phyloP scores from a whole-genome alignment of 2,888 invertebrate species.

The Nomada lathburiana region DNA sequence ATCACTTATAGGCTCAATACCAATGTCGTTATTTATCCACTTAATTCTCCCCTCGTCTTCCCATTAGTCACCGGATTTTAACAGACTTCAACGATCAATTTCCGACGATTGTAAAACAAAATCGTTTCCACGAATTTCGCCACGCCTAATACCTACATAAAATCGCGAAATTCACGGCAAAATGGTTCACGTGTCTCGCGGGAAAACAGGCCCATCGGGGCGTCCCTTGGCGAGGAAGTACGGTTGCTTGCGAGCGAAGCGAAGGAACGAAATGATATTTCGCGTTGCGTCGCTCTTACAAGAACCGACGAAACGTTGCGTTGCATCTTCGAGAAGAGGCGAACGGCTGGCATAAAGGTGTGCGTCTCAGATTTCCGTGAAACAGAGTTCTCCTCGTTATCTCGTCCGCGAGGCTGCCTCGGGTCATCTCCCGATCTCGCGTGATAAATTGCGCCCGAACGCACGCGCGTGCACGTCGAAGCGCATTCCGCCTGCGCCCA shows the following conservation, averaged over 20 bases:
- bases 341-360: slow-evolving; percentile 60
- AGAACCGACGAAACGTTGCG: slow-evolving; percentile 45
- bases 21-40: too few species aligned
- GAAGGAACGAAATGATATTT: slow-evolving; percentile 52
- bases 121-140: neutral
- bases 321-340: slow-evolving; percentile 15
- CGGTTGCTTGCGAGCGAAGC: slow-evolving; percentile 28
- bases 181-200: neutral
- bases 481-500: slow-evolving; percentile 60
- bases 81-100: too few species aligned
- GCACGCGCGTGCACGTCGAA: slow-evolving; percentile 65
- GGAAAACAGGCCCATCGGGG: slow-evolving; percentile 28
- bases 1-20: too few species aligned
- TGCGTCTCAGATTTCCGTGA: slow-evolving; percentile 72
- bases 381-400: slow-evolving; percentile 71
- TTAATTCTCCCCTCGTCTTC: too few species aligned
- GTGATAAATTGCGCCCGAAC: slow-evolving; percentile 74
- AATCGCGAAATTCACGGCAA: slow-evolving; percentile 1
- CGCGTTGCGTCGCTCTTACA: slow-evolving; percentile 26
- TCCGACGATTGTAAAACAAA: too few species aligned
- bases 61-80: too few species aligned
- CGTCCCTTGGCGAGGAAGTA: slow-evolving; percentile 29
- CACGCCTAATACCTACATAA: neutral
- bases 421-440: slow-evolving; percentile 69
- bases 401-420: slow-evolving; percentile 66